These are phyloP conservation scores for Lumbricus terrestris DNA, from an alignment of 2,888 invertebrate species.

Conservation along the genomic window DNA sequence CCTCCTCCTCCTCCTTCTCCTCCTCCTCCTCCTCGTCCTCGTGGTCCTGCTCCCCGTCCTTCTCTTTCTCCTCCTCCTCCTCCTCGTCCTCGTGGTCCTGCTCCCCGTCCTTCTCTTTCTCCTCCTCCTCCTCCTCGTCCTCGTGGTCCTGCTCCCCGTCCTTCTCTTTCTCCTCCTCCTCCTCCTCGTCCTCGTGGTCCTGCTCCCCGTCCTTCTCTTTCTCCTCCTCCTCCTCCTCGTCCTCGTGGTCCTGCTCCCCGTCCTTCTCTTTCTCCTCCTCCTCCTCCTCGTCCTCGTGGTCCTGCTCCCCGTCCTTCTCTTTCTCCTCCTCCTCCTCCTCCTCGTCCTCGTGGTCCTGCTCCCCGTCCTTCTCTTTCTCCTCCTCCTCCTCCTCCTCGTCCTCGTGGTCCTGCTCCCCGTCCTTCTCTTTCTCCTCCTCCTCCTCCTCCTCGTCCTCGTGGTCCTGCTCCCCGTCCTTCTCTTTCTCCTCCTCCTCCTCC, in stretches of 20 bases:
- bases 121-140: neutral
- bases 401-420: too few species aligned
- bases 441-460: too few species aligned
- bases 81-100: too few species aligned
- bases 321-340: slow-evolving; percentile 9
- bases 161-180: neutral
- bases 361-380: too few species aligned
- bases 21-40: neutral
- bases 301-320: too few species aligned
- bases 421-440: too few species aligned
- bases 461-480: too few species aligned
- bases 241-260: neutral
- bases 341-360: neutral
- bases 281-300: too few species aligned
- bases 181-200: neutral
- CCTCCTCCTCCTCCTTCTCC: neutral
- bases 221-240: neutral
- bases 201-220: neutral
- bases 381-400: too few species aligned
- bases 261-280: neutral
- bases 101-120: neutral
- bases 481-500: too few species aligned
- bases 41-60: neutral
- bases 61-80: neutral
- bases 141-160: neutral